Base-by-base conservation (phyloP, 2,113 vertebrate species). In the Corythoichthys haematopterus region DNA sequence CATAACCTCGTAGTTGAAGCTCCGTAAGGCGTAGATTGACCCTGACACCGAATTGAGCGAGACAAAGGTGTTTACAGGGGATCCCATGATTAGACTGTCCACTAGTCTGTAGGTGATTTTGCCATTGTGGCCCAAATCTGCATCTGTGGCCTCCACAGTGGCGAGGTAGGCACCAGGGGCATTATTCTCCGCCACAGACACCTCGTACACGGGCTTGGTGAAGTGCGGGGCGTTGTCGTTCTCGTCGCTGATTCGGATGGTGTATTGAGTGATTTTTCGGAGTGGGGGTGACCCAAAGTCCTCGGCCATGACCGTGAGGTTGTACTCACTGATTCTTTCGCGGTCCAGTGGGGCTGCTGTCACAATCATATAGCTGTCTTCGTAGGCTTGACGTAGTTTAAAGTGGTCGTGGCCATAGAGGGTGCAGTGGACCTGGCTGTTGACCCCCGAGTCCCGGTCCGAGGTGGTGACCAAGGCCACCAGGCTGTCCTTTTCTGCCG, bases 381-480 rank as follows among this genome's bases (percentile, higher is more conserved):
- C 95, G 0, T 98, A 95, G 40, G 96, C 96, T 8, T 93, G 93
- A 53, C 94, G 92, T 68, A 98, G 91, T 71, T 92, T 88, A 0
- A 98, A 98, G 76, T 97, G 94, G 69, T 95, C 94, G 1, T 96
- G 95, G 28, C 94, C 94, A 0, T 93, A 94, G 1, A 98, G 81
- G 20, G 94, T 93, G 90, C 95, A 96, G 82, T 94, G 94, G 57
- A 97, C 94, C 56, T 95, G 94, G 28, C 96, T 92, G 0, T 98
- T 98, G 7, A 91, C 82, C 0, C 95, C 95, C 0, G 94, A 93
- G 91, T 98, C 96, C 3, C 92, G 92, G 93, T 98, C 96, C 64
- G 93, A 87, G 91, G 94, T 94, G 38, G 94, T 96, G 93, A 98
- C 92, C 5, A 98, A 91, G 9, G 96, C 96, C 83, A 98, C 95